A percentile compares a stretch with the other conserved stretches of the same genome.
Evolutionary conservation across 1,140 invertebrate genomes (phyloP).

Genomic region (Lordiphosa stackelbergi): DNA sequence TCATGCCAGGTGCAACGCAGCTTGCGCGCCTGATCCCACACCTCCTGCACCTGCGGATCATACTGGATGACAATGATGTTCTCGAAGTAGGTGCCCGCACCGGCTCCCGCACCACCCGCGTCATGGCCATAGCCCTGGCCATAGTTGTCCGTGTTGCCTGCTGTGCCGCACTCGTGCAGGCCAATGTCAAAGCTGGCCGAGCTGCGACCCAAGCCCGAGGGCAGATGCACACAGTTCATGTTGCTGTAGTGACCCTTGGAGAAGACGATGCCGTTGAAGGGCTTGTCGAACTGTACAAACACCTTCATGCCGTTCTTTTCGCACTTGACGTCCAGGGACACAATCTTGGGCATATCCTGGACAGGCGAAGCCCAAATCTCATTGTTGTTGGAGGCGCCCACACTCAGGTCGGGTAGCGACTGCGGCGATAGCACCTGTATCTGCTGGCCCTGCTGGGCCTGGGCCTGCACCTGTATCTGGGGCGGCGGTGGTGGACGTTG

Average conservation of each 20-base stretch:
- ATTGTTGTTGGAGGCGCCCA: conserved; percentile 78
- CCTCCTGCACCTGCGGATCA: conserved; percentile 96
- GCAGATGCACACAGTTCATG: conserved; percentile 93
- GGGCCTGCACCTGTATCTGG: conserved; percentile 77
- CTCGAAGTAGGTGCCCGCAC: conserved; percentile 94
- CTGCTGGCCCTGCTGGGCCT: conserved; percentile 75
- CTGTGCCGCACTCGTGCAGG: conserved; percentile 93
- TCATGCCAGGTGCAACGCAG: conserved; percentile 96
- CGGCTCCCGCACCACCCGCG: conserved; percentile 78
- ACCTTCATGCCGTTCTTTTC: conserved; percentile 96
- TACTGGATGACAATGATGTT: conserved; percentile 97
- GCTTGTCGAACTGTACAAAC: conserved; percentile 93
- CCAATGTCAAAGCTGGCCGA: conserved; percentile 94
- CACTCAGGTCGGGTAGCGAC: conserved; percentile 52
- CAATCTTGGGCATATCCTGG: conserved; percentile 93
- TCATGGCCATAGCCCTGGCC: conserved; percentile 89
- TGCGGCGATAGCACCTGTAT: conserved; percentile 27
- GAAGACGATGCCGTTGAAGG: conserved; percentile 96
- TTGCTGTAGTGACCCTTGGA: conserved; percentile 95
- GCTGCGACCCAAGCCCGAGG: conserved; percentile 89
- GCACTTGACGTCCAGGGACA: conserved; percentile 94
- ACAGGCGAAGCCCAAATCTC: conserved; percentile 89
- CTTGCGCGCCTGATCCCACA: conserved; percentile 96
- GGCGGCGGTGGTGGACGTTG: conserved; percentile 78
- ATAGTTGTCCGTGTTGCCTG: conserved; percentile 92